Evolutionary conservation across 2,113 vertebrate species (phyloP), one percentile per base, ranked within the genome.

Genomic region (Motacilla alba): DNA sequence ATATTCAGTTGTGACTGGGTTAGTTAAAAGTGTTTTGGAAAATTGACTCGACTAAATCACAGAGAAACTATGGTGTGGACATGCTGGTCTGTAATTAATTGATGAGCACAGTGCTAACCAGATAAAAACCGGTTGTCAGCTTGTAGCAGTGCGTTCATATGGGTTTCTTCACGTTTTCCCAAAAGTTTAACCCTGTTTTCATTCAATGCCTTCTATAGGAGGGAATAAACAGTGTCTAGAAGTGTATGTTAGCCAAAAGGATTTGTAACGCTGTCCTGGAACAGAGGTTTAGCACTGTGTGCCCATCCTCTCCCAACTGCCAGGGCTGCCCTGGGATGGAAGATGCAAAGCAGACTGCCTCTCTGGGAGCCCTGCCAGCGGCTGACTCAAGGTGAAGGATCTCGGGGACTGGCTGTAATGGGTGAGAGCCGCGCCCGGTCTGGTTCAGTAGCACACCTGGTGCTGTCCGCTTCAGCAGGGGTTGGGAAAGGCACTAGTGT

Each of bases 21-120:
- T 92, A 44, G 68, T 86, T 87, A 72, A 88, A 94, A 78, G 53
- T 79, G 73, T 59, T 93, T 94, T 83, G 77, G 83, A 95, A 96
- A 83, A 90, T 37, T 58, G 64, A 28, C 83, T 95, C 87, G 79
- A 79, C 83, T 92, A 92, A 90, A 78, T 72, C 88, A 72, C 72
- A 75, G 72, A 68, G 73, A 68, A 92, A 58, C 39, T 19, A 9
- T 33, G 27, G 67, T 74, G 67, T 52, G 56, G 83, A 60, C 41
- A 26, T 50, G 56, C 73, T 78, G 90, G 64, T 74, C 73, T 93
- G 60, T 83, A 93, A 94, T 92, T 94, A 95, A 88, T 89, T 68
- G 83, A 93, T 88, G 79, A 90, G 69, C 1, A 0, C 72, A 83
- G 69, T 23, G 5, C 72, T 90, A 88, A 96, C 60, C 79, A 90